A percentile compares a stretch with the other conserved stretches of the same genome.
These are phyloP conservation scores for Semnornis frantzii DNA, from an alignment of 2,113 vertebrate species.

Conservation along the genomic window DNA sequence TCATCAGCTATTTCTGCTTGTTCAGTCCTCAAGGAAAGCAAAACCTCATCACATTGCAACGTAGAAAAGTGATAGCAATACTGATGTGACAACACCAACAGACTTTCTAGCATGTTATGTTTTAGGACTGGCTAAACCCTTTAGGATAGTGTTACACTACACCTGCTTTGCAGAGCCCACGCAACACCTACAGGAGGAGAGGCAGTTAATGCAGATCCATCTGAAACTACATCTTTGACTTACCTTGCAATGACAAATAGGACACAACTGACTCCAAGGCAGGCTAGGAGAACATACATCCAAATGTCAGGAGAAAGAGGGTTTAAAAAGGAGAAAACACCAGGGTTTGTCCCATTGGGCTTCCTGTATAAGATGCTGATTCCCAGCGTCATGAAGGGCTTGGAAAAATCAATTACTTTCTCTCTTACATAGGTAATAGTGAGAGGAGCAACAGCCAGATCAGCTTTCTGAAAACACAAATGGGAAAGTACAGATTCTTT, in stretches of 20 bases:
- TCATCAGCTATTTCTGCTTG: neutral
- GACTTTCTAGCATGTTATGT: neutral
- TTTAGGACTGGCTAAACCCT: neutral
- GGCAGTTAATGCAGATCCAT: neutral
- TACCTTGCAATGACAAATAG: conserved; percentile 99
- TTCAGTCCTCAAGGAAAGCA: neutral
- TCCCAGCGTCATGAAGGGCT: conserved; percentile 98
- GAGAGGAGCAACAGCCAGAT: conserved; percentile 94
- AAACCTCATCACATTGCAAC: neutral
- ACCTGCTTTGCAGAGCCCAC: neutral
- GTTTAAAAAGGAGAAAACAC: conserved; percentile 96
- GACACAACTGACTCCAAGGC: conserved; percentile 96
- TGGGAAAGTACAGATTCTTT: neutral
- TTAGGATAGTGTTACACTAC: neutral
- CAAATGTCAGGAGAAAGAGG: conserved; percentile 98
- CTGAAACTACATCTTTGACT: neutral
- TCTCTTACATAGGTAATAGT: conserved; percentile 98
- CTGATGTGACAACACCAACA: neutral
- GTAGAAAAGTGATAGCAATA: neutral
- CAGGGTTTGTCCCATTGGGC: conserved; percentile 96
- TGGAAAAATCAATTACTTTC: conserved; percentile 98
- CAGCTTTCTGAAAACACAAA: conserved; percentile 87
- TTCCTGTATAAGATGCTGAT: conserved; percentile 98
- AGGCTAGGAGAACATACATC: conserved; percentile 98
- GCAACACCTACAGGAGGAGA: neutral